Conservation (phyloP, 2,113 vertebrate genomes). For the Gobius niger region DNA sequence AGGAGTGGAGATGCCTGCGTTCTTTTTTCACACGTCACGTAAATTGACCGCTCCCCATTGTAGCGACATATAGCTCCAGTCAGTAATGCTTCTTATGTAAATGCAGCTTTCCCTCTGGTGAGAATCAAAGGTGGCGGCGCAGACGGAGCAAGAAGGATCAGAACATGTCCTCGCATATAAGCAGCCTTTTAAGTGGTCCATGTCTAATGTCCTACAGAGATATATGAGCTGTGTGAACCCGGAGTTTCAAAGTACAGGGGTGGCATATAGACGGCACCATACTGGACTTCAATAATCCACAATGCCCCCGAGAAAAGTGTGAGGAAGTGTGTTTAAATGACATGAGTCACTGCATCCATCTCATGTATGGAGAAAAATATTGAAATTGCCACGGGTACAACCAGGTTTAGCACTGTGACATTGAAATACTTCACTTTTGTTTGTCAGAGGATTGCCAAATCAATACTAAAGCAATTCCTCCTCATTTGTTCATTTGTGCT, state of each 20-base stretch:
- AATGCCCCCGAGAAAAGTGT: constrained; percentile 25
- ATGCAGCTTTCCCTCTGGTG: constrained; percentile 13
- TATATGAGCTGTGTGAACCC: constrained; percentile 34
- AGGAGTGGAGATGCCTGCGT: constrained; percentile 14
- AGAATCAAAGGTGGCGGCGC: constrained; percentile 28
- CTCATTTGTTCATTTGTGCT: too few relatives aligned
- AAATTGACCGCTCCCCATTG: constrained; percentile 32
- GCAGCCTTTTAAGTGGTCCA: constrained; percentile 34
- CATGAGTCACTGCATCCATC: constrained; percentile 8
- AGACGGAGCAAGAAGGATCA: constrained; percentile 30
- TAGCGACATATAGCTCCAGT: constrained; percentile 40
- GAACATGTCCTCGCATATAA: constrained; percentile 11
- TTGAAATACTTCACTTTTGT: too few relatives aligned
- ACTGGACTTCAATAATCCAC: constrained; percentile 18
- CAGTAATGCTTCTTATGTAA: constrained; percentile 18
- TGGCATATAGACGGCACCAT: constrained; percentile 24
- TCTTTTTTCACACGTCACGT: background rate
- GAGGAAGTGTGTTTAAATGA: constrained; percentile 32
- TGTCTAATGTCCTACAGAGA: constrained; percentile 26
- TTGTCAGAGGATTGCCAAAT: too few relatives aligned
- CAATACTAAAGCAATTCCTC: too few relatives aligned
- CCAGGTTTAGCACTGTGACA: too few relatives aligned
- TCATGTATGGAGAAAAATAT: too few relatives aligned
- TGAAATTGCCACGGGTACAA: too few relatives aligned
- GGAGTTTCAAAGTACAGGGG: constrained; percentile 25